Evolutionary conservation across 2,797 vertebrate genomes (phyloP).

Genomic region (Psittacula derbiana): DNA sequence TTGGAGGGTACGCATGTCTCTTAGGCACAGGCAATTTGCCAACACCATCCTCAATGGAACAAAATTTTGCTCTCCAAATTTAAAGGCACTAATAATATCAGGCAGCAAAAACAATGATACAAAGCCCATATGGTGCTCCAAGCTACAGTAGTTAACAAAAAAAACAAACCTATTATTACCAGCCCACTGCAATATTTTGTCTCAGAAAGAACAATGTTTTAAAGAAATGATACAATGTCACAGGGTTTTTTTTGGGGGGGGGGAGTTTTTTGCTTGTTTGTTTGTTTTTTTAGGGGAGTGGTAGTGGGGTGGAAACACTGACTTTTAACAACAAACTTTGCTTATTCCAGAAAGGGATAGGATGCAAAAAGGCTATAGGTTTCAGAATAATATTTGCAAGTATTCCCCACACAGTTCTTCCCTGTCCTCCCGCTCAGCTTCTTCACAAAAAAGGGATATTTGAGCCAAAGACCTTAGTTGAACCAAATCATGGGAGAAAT

Average conservation of each 20-base stretch:
- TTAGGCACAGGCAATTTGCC: background rate
- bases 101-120: background rate
- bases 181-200: background rate
- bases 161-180: background rate
- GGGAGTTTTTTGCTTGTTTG: too few relatives aligned
- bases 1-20: background rate
- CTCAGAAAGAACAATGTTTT: background rate
- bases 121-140: background rate
- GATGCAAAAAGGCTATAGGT: background rate
- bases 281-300: rapidly evolving
- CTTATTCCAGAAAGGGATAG: background rate
- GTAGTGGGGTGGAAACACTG: background rate
- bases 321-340: background rate
- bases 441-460: background rate
- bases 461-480: background rate
- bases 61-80: background rate
- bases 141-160: background rate
- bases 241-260: background rate
- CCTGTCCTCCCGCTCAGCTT: background rate
- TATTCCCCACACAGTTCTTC: background rate
- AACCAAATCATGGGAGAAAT: background rate
- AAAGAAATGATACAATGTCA: background rate
- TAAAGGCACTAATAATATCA: slow-evolving; percentile 22
- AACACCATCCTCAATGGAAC: background rate
- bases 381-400: background rate